Evolutionary conservation across 2,113 vertebrate species (phyloP).

Genomic region (Spea multiplicata): DNA sequence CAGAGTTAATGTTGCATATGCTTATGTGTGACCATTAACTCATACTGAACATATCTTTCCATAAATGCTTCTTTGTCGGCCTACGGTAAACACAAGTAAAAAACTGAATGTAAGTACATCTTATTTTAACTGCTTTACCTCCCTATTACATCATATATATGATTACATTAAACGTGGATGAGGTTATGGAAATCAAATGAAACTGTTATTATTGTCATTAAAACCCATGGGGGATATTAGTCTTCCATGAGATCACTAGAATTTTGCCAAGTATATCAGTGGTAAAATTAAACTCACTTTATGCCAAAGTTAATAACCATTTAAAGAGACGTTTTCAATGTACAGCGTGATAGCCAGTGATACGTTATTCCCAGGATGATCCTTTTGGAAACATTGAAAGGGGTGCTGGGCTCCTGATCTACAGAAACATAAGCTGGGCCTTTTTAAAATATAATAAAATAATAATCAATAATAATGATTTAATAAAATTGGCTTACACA

Average conservation of each 20-base stretch:
- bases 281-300: not conserved
- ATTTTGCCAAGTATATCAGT: not conserved
- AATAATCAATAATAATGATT: too few relatives aligned
- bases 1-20: too few relatives aligned
- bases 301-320: not conserved
- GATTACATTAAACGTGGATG: slow-evolving; percentile 5
- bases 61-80: slow-evolving; percentile 52
- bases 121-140: slow-evolving; percentile 7
- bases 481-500: too few relatives aligned
- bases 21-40: slow-evolving; percentile 39
- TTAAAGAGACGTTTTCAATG: not conserved
- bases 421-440: too few relatives aligned
- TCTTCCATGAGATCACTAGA: slow-evolving; percentile 5
- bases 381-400: not conserved
- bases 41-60: slow-evolving; percentile 54
- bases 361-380: too few relatives aligned
- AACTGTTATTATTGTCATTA: slow-evolving; percentile 3
- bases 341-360: not conserved
- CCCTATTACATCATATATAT: slow-evolving; percentile 25
- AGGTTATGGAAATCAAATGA: slow-evolving; percentile 14
- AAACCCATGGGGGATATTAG: not conserved
- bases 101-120: slow-evolving; percentile 27
- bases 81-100: slow-evolving; percentile 25
- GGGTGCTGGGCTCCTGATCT: too few relatives aligned
- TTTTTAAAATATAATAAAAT: too few relatives aligned